Base-by-base conservation (phyloP, 2,797 vertebrate species). In the Muraenolepis orangiensis region DNA sequence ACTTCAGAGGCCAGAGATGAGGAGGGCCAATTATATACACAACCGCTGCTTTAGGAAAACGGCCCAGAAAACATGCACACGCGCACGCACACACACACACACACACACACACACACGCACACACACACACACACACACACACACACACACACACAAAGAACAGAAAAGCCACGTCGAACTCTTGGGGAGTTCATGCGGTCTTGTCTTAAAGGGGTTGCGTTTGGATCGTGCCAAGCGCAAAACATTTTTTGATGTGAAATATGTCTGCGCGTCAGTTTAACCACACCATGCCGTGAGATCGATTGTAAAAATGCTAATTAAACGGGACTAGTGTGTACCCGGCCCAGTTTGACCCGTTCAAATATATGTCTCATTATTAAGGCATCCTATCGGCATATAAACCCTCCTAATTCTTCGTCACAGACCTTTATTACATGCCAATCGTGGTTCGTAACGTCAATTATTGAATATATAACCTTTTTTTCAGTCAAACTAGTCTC, bases 1-100 rank as follows among this genome's bases (percentile, higher is more conserved):
- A 57, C 51, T 57, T 8, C 5, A 76, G 38, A 13, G 66, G n/a
- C n/a, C 31, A 30, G 4, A 7, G 46, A 76, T 76, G 79, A 82
- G 18, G 79, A 82, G 18, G 11, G 70, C 78, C 31, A 70, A 18
- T 57, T 6, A n/a, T 6, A n/a, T 29, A 28, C 1, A 26, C n/a
- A 42, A 38, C 38, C 13, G 51, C 51, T 57, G 23, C 51, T 57
- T 57, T 57, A 57, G 51, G 51, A n/a, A n/a, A n/a, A n/a, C n/a
- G n/a, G n/a, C n/a, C 51, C 51, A 57, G 51, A 57, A 57, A n/a
- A n/a, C n/a, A n/a, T n/a, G n/a, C n/a, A n/a, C n/a, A n/a, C 0
- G 8, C 3, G 8, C 32, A n/a, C 1, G 1, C 6, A 57, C 0
- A 34, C 3, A 34, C 32, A n/a, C 1, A 7, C 6, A 57, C 0